Percentiles rank a stretch among this genome's conserved stretches.
Evolutionary conservation across 1,140 invertebrate species (phyloP).

Genomic region (Colletes latitarsis): DNA sequence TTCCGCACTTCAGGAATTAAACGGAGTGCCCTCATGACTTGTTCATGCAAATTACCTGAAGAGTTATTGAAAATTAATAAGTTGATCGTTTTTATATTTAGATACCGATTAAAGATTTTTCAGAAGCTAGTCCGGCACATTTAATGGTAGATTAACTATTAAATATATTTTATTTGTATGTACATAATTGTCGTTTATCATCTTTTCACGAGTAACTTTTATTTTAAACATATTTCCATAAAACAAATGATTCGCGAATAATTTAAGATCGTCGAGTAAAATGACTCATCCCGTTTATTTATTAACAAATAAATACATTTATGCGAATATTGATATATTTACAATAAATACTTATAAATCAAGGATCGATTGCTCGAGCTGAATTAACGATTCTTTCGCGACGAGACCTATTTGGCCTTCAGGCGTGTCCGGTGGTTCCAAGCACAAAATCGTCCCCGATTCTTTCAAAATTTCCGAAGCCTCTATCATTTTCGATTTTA

Average conservation of each 20-base stretch:
- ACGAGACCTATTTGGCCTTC: constrained; percentile 87
- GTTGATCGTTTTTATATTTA: too few species aligned
- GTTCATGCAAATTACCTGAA: not conserved
- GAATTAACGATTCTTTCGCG: constrained; percentile 83
- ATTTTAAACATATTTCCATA: too few species aligned
- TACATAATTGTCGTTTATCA: too few species aligned
- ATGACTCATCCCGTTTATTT: constrained; percentile 24
- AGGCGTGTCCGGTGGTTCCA: constrained; percentile 85
- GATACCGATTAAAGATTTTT: too few species aligned
- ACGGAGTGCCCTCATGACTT: constrained; percentile 78
- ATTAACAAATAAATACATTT: constrained; percentile 61
- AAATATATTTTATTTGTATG: too few species aligned
- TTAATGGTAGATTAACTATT: too few species aligned
- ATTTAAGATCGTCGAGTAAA: too few species aligned
- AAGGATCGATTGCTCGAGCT: constrained; percentile 85
- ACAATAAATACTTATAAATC: constrained; percentile 64
- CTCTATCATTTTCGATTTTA: constrained; percentile 85
- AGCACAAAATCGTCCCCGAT: constrained; percentile 84
- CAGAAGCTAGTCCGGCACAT: too few species aligned
- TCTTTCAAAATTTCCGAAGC: constrained; percentile 85
- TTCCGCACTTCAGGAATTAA: constrained; percentile 80
- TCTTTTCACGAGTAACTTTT: too few species aligned
- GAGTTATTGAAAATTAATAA: not conserved
- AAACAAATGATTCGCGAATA: too few species aligned
- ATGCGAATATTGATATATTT: constrained; percentile 32